These are phyloP conservation scores for Atherix ibis DNA, from an alignment of 2,888 invertebrate species.

Conservation along the genomic window DNA sequence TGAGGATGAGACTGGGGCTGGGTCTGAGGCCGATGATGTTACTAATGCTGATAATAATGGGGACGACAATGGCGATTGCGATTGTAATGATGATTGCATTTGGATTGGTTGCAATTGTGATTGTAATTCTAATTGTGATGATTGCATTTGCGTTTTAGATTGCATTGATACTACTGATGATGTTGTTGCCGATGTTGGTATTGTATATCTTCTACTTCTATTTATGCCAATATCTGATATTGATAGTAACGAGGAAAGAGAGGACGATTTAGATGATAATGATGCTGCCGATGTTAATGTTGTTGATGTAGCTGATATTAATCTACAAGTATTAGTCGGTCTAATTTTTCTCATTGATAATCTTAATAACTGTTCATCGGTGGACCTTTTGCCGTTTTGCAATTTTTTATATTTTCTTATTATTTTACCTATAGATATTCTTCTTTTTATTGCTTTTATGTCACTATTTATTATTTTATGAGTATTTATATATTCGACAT, in stretches of 20 bases:
- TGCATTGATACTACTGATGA: slow-evolving; percentile 7
- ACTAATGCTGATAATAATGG: slow-evolving; percentile 3
- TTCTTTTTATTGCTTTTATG: too few relatives aligned
- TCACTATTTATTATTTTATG: too few relatives aligned
- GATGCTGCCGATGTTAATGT: not conserved
- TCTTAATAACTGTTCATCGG: too few relatives aligned
- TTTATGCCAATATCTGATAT: slow-evolving; percentile 12
- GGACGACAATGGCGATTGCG: slow-evolving; percentile 5
- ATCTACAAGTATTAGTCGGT: slow-evolving; percentile 4
- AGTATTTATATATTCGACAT: too few relatives aligned
- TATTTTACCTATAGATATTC: too few relatives aligned
- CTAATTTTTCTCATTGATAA: slow-evolving; percentile 12
- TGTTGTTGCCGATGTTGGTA: slow-evolving; percentile 22
- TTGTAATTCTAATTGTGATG: slow-evolving; percentile 6
- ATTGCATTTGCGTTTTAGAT: slow-evolving; percentile 4
- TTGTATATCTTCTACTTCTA: slow-evolving; percentile 24
- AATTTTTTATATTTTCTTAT: too few relatives aligned
- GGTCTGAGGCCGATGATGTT: too few relatives aligned
- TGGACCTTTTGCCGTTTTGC: too few relatives aligned
- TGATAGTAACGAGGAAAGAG: slow-evolving; percentile 12
- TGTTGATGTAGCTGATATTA: slow-evolving; percentile 4
- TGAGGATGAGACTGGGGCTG: too few relatives aligned
- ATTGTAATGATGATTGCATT: slow-evolving; percentile 7
- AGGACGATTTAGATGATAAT: slow-evolving; percentile 1
- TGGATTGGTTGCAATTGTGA: slow-evolving; percentile 6